Conservation (phyloP, 2,797 vertebrate genomes). For the Halcyon badia region DNA sequence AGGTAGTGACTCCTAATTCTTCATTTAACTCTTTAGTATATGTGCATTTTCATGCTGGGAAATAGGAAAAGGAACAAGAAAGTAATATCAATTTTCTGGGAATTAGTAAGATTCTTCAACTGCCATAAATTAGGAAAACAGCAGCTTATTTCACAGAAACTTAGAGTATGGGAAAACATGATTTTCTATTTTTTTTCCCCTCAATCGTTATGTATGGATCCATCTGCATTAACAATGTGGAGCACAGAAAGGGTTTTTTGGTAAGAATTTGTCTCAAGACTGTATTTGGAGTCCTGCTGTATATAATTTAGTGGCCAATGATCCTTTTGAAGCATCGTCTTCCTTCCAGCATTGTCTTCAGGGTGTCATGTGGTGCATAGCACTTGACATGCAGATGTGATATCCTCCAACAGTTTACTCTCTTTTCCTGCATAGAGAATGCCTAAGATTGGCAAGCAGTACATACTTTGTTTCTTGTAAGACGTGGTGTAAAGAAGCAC, state of each 20-base stretch:
- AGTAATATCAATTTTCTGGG: neutral
- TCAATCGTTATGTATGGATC: neutral
- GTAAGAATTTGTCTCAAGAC: neutral
- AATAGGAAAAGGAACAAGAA: neutral
- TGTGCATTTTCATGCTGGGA: neutral
- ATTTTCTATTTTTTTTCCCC: neutral
- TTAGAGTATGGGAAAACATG: neutral
- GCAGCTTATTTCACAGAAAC: neutral
- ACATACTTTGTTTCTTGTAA: neutral
- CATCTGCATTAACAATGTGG: neutral
- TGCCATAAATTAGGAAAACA: neutral
- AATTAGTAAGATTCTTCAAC: neutral
- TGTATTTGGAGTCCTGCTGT: neutral
- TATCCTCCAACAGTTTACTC: neutral
- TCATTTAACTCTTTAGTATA: neutral
- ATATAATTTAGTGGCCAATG: neutral
- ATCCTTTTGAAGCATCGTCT: neutral
- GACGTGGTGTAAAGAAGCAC: neutral
- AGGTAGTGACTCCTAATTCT: neutral
- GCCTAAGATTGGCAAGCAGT: neutral
- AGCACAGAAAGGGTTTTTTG: neutral
- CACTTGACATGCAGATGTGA: neutral
- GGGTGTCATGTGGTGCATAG: neutral
- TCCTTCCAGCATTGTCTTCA: neutral
- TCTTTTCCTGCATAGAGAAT: rapidly evolving